Percentiles rank a stretch among this genome's conserved stretches.
Conservation (phyloP, 2,113 vertebrate genomes). For the Deroptyus accipitrinus region DNA sequence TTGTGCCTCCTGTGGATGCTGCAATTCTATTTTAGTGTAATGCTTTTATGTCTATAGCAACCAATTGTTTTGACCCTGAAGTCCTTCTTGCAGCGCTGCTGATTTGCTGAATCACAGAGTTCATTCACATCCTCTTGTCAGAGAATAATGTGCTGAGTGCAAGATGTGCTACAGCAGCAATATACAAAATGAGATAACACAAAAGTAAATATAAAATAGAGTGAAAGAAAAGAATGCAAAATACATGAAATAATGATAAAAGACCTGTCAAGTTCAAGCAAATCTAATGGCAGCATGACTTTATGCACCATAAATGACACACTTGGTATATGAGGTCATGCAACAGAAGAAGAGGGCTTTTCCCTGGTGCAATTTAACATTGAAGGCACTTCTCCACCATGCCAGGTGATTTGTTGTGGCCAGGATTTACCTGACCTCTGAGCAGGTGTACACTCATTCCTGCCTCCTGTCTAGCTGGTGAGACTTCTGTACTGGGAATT, state of each 20-base stretch:
- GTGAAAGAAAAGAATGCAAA: neutral
- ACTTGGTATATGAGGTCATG: neutral
- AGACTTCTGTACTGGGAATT: neutral
- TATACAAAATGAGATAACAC: neutral
- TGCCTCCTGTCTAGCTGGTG: neutral
- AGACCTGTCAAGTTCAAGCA: neutral
- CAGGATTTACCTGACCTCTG: neutral
- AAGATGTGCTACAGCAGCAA: conserved; percentile 4
- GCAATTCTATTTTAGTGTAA: conserved; percentile 37
- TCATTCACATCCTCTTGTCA: conserved; percentile 23
- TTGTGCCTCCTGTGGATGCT: conserved; percentile 14
- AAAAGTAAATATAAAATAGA: neutral
- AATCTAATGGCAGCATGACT: neutral
- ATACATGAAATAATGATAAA: neutral
- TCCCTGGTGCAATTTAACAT: neutral
- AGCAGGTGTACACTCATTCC: neutral
- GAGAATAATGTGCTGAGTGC: neutral
- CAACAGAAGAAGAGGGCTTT: neutral
- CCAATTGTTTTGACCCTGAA: conserved; percentile 57
- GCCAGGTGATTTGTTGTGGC: neutral
- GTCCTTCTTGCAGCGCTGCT: conserved; percentile 34
- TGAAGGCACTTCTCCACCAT: neutral
- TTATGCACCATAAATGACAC: neutral
- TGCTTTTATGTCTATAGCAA: conserved; percentile 27
- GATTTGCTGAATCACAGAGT: conserved; percentile 34